Conservation (phyloP, 1,140 invertebrate species). For the Drosophila melanogaster region DNA sequence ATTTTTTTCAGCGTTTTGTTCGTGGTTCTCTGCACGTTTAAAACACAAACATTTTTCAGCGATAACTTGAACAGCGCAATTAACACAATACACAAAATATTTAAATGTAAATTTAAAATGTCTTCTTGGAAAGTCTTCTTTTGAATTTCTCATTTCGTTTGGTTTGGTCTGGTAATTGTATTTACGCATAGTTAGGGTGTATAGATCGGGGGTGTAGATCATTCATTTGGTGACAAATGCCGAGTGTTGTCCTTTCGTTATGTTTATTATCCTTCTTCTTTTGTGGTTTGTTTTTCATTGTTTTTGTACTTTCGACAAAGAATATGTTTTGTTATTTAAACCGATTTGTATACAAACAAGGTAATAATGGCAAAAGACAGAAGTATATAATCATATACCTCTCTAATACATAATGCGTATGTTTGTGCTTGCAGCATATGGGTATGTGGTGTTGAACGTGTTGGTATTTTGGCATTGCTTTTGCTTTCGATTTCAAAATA, state of each 20-base stretch:
- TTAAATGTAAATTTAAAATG: slow-evolving; percentile 69
- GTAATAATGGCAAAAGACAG: slow-evolving; percentile 57
- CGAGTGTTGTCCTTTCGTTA: slow-evolving; percentile 36
- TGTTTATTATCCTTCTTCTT: slow-evolving; percentile 1
- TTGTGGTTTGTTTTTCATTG: slow-evolving; percentile 45
- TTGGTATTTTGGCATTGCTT: slow-evolving; percentile 67
- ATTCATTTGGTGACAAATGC: slow-evolving; percentile 54
- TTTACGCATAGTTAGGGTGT: slow-evolving; percentile 38
- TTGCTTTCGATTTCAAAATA: slow-evolving; percentile 57
- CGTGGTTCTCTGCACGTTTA: slow-evolving; percentile 20
- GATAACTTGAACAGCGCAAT: slow-evolving; percentile 50
- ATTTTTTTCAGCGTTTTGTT: slow-evolving; percentile 28
- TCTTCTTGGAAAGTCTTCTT: slow-evolving; percentile 72
- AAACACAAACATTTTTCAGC: slow-evolving; percentile 40
- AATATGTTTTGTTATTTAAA: slow-evolving; percentile 78
- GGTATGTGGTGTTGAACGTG: slow-evolving; percentile 45
- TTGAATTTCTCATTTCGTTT: slow-evolving; percentile 38
- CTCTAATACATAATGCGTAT: slow-evolving; percentile 52
- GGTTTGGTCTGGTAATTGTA: slow-evolving; percentile 32
- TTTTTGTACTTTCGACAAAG: slow-evolving; percentile 71
- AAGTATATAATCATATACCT: slow-evolving; percentile 35
- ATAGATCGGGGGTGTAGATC: slow-evolving; percentile 38
- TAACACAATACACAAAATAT: slow-evolving; percentile 58
- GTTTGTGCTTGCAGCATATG: slow-evolving; percentile 72
- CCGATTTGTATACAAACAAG: slow-evolving; percentile 65